phyloP scores from a whole-genome alignment of 2,888 invertebrate genomes.

The Yponomeuta cagnagella region DNA sequence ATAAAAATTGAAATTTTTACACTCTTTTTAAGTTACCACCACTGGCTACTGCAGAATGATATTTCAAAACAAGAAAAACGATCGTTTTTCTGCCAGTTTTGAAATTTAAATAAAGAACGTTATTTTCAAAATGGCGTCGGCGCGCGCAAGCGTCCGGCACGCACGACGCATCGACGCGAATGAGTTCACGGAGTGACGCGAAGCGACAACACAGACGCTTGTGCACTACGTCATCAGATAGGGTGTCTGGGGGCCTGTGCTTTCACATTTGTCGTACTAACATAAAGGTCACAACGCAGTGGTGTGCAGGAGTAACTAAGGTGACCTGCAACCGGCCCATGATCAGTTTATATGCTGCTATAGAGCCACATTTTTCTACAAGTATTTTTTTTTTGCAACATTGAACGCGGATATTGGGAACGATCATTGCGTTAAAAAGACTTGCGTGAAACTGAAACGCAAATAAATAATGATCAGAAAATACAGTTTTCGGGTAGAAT shows the following conservation, averaged over 20 bases:
- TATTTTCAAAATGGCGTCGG: constrained; percentile 27
- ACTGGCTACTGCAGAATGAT: constrained; percentile 26
- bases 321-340: constrained; percentile 51
- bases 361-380: neutral
- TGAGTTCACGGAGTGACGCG: constrained; percentile 29
- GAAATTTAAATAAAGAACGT: constrained; percentile 52
- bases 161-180: constrained; percentile 56
- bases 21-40: constrained; percentile 20
- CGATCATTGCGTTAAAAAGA: neutral
- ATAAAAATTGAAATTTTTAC: constrained; percentile 27
- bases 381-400: neutral
- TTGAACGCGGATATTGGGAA: neutral
- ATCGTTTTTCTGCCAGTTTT: constrained; percentile 31
- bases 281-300: neutral
- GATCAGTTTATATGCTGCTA: constrained; percentile 53
- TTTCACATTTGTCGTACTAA: neutral
- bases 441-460: neutral
- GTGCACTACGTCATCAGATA: constrained; percentile 32
- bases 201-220: constrained; percentile 23
- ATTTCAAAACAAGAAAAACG: neutral
- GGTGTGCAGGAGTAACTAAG: neutral
- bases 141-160: constrained; percentile 45
- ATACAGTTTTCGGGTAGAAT: too few relatives aligned
- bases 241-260: neutral
- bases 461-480: too few relatives aligned